phyloP scores from a whole-genome alignment of 2,888 invertebrate species.

The Cabera pusaria region DNA sequence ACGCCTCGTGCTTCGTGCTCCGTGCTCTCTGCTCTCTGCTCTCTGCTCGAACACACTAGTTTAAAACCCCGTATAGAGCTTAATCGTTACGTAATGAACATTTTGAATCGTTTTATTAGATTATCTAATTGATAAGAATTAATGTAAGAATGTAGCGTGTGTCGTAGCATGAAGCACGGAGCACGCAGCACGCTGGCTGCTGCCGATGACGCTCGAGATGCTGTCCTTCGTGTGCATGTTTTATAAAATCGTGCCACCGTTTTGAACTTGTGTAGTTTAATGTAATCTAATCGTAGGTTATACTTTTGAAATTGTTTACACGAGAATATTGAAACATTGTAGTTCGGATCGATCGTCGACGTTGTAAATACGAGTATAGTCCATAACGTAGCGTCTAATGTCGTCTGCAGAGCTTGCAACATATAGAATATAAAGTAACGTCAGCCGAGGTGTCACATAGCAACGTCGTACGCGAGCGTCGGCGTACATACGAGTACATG shows the following conservation, averaged over 20 bases:
- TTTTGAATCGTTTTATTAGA: slow-evolving; percentile 47
- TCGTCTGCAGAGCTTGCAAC: no score
- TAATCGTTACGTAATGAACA: slow-evolving; percentile 51
- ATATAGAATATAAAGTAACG: no score
- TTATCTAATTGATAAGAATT: slow-evolving; percentile 26
- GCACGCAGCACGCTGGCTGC: no score
- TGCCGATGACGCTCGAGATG: no score
- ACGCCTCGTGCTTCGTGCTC: no score
- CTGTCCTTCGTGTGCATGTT: no score
- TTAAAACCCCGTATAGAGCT: slow-evolving; percentile 63
- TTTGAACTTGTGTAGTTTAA: slow-evolving; percentile 16
- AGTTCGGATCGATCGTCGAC: background rate
- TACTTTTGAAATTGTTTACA: slow-evolving; percentile 25
- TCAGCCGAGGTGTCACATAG: no score
- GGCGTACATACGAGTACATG: no score
- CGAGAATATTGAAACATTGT: slow-evolving; percentile 9
- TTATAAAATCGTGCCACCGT: slow-evolving; percentile 3
- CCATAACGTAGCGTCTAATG: no score
- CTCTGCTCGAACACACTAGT: no score
- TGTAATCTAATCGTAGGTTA: slow-evolving; percentile 10
- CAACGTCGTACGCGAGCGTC: no score
- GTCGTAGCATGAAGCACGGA: slow-evolving; percentile 28
- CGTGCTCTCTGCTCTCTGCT: no score
- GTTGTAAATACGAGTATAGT: slow-evolving; percentile 5
- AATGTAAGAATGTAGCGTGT: slow-evolving; percentile 27